These are phyloP conservation scores for Listrodromus nycthemerus DNA, from an alignment of 2,888 invertebrate genomes.

Conservation along the genomic window DNA sequence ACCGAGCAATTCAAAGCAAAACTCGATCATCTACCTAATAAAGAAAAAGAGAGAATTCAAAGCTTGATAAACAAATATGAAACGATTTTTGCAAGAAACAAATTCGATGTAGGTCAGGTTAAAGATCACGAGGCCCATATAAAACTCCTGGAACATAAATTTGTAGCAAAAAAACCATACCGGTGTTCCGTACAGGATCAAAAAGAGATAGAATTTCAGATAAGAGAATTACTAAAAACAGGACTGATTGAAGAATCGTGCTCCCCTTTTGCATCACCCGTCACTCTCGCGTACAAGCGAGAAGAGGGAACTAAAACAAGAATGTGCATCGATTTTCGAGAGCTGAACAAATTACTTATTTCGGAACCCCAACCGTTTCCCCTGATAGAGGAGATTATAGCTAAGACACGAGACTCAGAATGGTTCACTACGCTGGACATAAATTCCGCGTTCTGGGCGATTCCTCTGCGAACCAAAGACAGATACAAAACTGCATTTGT, in stretches of 20 bases:
- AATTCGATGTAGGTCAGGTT: constrained; percentile 63
- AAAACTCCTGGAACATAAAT: constrained; percentile 62
- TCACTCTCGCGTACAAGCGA: constrained; percentile 66
- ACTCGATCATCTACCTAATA: constrained; percentile 57
- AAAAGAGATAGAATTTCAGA: constrained; percentile 65
- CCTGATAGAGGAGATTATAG: constrained; percentile 66
- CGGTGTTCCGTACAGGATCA: constrained; percentile 58
- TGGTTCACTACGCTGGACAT: constrained; percentile 64
- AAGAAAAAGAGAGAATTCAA: constrained; percentile 55
- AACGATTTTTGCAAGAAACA: constrained; percentile 61
- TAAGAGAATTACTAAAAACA: constrained; percentile 64
- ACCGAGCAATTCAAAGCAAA: constrained; percentile 51
- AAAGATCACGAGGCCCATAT: constrained; percentile 64
- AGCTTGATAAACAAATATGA: constrained; percentile 62
- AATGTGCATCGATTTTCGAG: constrained; percentile 64
- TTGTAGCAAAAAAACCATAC: constrained; percentile 61
- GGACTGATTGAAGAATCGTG: constrained; percentile 67
- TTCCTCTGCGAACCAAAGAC: constrained; percentile 62
- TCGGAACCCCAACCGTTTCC: constrained; percentile 66
- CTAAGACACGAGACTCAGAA: constrained; percentile 59
- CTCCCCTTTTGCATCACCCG: constrained; percentile 63
- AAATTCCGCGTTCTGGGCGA: constrained; percentile 66
- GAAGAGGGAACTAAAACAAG: constrained; percentile 68
- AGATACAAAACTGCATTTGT: constrained; percentile 57
- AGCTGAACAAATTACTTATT: constrained; percentile 63